Evolutionary conservation across 1,140 invertebrate genomes (phyloP), one percentile per base, ranked within the genome.

Genomic region (Macrosteles quadrilineatus): DNA sequence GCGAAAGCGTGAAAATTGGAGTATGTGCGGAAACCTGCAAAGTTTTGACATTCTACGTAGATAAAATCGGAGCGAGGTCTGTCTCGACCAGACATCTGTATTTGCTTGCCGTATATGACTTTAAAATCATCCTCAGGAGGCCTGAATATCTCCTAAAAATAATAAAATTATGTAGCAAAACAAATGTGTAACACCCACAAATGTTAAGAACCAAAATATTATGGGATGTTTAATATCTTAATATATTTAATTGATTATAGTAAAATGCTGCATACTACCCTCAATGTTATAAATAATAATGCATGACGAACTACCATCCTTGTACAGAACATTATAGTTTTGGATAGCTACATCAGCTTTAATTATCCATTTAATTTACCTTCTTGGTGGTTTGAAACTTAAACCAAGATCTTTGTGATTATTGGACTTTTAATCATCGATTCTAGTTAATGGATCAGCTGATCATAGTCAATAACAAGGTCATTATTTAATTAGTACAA

Each of bases 1-100:
- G 67, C 71, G 40, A 62, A 69, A 11, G 73, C 73, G 32, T 74
- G 74, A 43, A 71, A 75, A 59, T 73, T 73, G 19, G 19, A 19
- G 32, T 75, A 75, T 0, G 72, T 31, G 4, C 36, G 21, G 1
- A 75, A 27, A 1, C 65, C 63, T 14, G 53, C 50, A 1, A 74
- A 69, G 19, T 68, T 68, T 17, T 71, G 50, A 40, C 74, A 75
- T 11, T 68, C 14, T 0, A 74, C 73, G 9, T 59, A 74, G 11
- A 73, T 36, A 63, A 74, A 75, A 45, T 75, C 75, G 0, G 71
- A 64, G 0, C 23, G 32, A 21, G 69, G 70, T 29, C 59, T 50
- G 31, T 71, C 68, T 11, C 55, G 2, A 1, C 64, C 69, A n/a
- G 57, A 36, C 27, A 75, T 69, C 0, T 23, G 29, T 19, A 43